Conservation (phyloP, 2,888 invertebrate genomes). For the Ochropleura plecta region DNA sequence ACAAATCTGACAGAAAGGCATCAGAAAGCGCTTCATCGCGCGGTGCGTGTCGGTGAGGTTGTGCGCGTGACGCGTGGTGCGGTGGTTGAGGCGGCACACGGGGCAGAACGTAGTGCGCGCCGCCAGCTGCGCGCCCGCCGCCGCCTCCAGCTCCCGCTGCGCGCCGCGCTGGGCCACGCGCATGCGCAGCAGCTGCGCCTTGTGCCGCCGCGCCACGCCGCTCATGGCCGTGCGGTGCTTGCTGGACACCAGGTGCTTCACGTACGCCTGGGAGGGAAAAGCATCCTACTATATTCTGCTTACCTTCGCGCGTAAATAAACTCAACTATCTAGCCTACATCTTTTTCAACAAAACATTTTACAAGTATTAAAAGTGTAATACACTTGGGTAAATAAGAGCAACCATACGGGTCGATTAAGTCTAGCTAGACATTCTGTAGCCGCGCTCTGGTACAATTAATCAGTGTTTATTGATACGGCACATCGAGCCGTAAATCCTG, state of each 20-base stretch:
- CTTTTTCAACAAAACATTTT: not conserved
- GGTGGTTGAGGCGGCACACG: conserved; percentile 94
- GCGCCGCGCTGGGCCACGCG: conserved; percentile 95
- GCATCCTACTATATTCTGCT: not conserved
- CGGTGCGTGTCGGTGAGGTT: conserved; percentile 95
- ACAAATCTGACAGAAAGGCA: conserved; percentile 95
- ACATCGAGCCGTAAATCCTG: not conserved
- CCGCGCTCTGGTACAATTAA: too few relatives aligned
- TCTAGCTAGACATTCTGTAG: too few relatives aligned
- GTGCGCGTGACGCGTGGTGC: conserved; percentile 94
- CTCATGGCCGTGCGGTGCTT: conserved; percentile 94
- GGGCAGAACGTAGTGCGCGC: conserved; percentile 93
- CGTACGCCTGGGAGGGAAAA: conserved; percentile 90
- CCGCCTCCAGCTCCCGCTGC: conserved; percentile 94
- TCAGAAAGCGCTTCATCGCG: conserved; percentile 95
- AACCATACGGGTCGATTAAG: too few relatives aligned
- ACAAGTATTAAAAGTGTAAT: too few relatives aligned
- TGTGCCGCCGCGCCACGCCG: conserved; percentile 93
- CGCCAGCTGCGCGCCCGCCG: conserved; percentile 91
- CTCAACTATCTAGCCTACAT: not conserved
- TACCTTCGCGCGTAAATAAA: not conserved
- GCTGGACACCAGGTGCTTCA: conserved; percentile 93
- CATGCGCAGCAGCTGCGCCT: conserved; percentile 94
- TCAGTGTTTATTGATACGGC: too few relatives aligned
- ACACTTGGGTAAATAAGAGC: too few relatives aligned